Evolutionary conservation across 2,113 vertebrate genomes (phyloP), one percentile per base, ranked within the genome.

Genomic region (Empidonax traillii): DNA sequence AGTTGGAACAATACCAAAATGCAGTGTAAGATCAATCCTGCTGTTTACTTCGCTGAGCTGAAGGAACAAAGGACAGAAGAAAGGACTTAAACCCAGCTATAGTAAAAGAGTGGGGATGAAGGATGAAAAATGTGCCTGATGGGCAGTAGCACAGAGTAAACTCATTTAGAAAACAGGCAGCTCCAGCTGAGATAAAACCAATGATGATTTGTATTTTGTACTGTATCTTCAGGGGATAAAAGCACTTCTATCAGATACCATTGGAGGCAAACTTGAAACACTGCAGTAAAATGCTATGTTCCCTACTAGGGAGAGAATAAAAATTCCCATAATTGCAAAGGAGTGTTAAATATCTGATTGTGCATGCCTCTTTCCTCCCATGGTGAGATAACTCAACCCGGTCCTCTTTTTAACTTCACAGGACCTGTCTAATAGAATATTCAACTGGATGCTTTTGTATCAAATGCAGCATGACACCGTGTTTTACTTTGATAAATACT

Each of bases 171-270:
- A 99, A 99, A 99, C 98, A 98, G 98, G 98, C 98, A 98, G 98
- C 98, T 98, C 99, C 98, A 98, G 98, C 99, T 98, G 99, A 99
- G 99, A 99, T 99, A 99, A 99, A 99, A 98, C 98, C 98, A 98
- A 98, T 95, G 97, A 98, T 99, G 98, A 99, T 99, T 99, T 99
- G 98, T 99, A 98, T 99, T 99, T 99, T 98, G 98, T 98, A 98
- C 98, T 98, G 98, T 99, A 98, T 99, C 99, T 99, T 98, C 96
- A 93, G 97, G 98, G 97, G 97, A 98, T 98, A 98, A 98, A 98
- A 97, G 97, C 98, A 97, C 97, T 98, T 98, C 97, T 97, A 97
- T 98, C 98, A 98, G 98, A 98, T 97, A 97, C 97, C 96, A 97
- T 93, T 97, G 97, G 97, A 98, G 97, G 96, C 97, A 95, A 96